A percentile compares a stretch with the other conserved stretches of the same genome.
These are phyloP conservation scores for Dryoscopus gambensis DNA, from an alignment of 2,113 vertebrate genomes.

Conservation along the genomic window DNA sequence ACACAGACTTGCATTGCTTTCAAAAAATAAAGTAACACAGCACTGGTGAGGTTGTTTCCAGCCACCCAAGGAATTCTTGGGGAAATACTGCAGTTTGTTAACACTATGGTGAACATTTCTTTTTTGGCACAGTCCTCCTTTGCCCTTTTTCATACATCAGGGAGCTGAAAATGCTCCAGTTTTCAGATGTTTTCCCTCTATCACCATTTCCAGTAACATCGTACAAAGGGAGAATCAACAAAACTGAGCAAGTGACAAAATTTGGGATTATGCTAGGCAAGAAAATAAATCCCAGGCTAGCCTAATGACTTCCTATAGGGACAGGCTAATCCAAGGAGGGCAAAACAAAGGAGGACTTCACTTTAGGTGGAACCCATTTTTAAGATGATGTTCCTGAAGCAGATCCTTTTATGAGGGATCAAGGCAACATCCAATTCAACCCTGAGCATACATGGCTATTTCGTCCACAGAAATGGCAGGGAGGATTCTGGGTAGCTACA, in stretches of 20 bases:
- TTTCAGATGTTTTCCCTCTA: background rate
- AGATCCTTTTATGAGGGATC: background rate
- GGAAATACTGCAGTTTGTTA: slow-evolving; percentile 29
- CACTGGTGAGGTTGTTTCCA: background rate
- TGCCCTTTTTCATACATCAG: background rate
- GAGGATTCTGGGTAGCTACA: background rate
- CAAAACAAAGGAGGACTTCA: background rate
- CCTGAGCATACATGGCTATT: background rate
- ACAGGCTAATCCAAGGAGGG: background rate
- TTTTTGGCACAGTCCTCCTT: slow-evolving; percentile 41
- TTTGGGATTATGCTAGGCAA: background rate
- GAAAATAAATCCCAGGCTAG: background rate
- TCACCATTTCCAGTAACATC: background rate
- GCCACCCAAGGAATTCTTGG: background rate
- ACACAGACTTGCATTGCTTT: background rate
- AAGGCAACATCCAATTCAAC: slow-evolving; percentile 25
- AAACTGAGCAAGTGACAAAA: background rate
- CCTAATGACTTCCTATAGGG: background rate
- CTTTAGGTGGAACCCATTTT: background rate
- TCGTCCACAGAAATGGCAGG: background rate
- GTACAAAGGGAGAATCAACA: background rate
- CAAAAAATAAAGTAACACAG: background rate
- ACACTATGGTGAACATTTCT: background rate
- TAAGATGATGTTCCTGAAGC: background rate
- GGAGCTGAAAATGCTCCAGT: background rate